These are phyloP conservation scores for Cranoglanis bouderius DNA, from an alignment of 2,113 vertebrate species.

Conservation along the genomic window DNA sequence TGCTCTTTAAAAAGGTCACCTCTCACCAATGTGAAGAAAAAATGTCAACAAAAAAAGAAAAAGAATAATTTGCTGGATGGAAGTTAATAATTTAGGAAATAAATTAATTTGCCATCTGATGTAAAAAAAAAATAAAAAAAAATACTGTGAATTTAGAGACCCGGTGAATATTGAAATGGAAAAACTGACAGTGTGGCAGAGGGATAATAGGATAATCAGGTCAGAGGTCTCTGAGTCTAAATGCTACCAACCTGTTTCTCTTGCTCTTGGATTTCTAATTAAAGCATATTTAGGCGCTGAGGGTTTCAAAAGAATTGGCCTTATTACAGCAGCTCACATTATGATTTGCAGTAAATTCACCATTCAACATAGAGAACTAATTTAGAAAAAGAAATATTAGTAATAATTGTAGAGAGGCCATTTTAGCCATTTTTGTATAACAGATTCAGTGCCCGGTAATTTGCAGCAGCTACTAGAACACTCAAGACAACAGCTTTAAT, in stretches of 20 bases:
- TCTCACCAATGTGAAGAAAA: slow-evolving; percentile 82
- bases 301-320: slow-evolving; percentile 1
- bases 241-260: slow-evolving; percentile 14
- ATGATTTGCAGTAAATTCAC: neutral
- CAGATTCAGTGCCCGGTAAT: neutral
- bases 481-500: slow-evolving; percentile 32
- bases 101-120: slow-evolving; percentile 74
- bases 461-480: neutral
- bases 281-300: neutral
- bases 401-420: neutral
- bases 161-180: slow-evolving; percentile 48
- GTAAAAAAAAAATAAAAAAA: slow-evolving; percentile 51
- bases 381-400: slow-evolving; percentile 16
- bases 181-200: slow-evolving; percentile 58
- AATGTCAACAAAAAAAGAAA: slow-evolving; percentile 89
- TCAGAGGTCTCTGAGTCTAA: neutral
- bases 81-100: slow-evolving; percentile 81
- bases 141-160: slow-evolving; percentile 51
- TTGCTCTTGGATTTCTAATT: neutral
- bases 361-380: neutral
- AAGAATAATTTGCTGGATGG: slow-evolving; percentile 74
- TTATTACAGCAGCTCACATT: neutral
- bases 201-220: slow-evolving; percentile 54
- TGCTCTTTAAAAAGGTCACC: slow-evolving; percentile 90
- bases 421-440: neutral